phyloP scores from a whole-genome alignment of 1,140 invertebrate genomes.

The Drosophila baimaii region DNA sequence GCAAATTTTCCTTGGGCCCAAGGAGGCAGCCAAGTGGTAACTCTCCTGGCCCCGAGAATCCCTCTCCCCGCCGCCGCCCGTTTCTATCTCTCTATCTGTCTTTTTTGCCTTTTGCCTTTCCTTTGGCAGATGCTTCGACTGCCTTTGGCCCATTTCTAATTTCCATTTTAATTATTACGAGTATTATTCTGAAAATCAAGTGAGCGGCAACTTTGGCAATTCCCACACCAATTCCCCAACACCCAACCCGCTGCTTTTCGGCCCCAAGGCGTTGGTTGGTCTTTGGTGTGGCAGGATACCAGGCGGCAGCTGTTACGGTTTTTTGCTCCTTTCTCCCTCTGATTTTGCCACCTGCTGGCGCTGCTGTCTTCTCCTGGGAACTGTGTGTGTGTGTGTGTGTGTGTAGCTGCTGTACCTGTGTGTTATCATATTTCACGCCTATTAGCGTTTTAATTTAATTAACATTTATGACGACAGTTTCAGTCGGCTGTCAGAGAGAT shows the following conservation, averaged over 20 bases:
- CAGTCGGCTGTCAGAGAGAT: constrained; percentile 49
- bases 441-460: constrained; percentile 82
- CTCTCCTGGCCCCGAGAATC: constrained; percentile 6
- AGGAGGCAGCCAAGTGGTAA: constrained; percentile 53
- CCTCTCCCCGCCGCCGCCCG: neutral
- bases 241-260: neutral
- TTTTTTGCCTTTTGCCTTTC: constrained; percentile 46
- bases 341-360: constrained; percentile 29
- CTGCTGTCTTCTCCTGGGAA: constrained; percentile 1
- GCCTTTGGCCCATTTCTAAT: constrained; percentile 69
- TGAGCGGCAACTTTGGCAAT: constrained; percentile 66
- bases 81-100: constrained; percentile 13
- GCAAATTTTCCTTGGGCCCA: constrained; percentile 58
- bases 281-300: constrained; percentile 7
- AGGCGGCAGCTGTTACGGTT: constrained; percentile 67
- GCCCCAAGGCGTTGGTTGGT: constrained; percentile 6
- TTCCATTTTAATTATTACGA: constrained; percentile 81
- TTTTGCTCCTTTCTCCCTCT: constrained; percentile 37
- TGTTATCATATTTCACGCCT: constrained; percentile 81
- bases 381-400: no score
- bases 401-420: constrained; percentile 40
- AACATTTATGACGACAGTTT: constrained; percentile 81
- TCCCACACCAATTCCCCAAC: constrained; percentile 16
- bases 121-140: constrained; percentile 63
- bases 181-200: constrained; percentile 78